These are phyloP conservation scores for Hydrolagus colliei DNA, from an alignment of 2,797 vertebrate species.

Conservation along the genomic window DNA sequence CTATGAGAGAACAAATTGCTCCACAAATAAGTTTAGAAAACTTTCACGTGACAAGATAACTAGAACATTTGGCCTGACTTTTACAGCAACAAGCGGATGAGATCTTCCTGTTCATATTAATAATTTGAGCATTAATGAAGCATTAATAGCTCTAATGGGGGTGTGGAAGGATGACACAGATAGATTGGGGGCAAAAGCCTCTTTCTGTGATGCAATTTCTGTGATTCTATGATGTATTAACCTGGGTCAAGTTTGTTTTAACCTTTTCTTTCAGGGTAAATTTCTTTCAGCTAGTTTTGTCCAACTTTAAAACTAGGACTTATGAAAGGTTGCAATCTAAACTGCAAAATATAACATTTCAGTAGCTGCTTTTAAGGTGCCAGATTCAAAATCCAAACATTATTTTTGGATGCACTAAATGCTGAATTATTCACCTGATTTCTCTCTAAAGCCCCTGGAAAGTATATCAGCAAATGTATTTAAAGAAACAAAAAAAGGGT, in stretches of 20 bases:
- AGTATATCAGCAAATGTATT: background rate
- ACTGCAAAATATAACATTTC: too few relatives aligned
- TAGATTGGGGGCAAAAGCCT: background rate
- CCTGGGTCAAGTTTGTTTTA: background rate
- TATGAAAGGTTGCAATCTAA: too few relatives aligned
- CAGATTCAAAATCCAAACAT: too few relatives aligned
- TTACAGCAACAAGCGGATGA: background rate
- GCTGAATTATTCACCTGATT: background rate
- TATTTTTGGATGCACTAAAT: background rate
- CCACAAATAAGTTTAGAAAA: constrained; percentile 1
- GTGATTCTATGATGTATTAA: background rate
- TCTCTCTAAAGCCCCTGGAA: background rate
- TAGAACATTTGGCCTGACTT: background rate
- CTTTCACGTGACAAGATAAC: background rate
- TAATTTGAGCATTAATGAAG: too few relatives aligned
- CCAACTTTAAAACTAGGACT: too few relatives aligned
- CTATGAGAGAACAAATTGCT: background rate
- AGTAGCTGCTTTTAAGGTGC: too few relatives aligned
- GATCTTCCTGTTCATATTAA: too few relatives aligned
- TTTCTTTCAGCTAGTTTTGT: too few relatives aligned
- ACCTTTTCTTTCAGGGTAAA: background rate
- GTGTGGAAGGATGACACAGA: background rate
- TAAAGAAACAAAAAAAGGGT: too few relatives aligned
- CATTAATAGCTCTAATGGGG: too few relatives aligned
- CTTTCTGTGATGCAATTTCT: background rate